Base-by-base conservation (phyloP, 2,888 invertebrate genomes). In the Epistrophe eligans region DNA sequence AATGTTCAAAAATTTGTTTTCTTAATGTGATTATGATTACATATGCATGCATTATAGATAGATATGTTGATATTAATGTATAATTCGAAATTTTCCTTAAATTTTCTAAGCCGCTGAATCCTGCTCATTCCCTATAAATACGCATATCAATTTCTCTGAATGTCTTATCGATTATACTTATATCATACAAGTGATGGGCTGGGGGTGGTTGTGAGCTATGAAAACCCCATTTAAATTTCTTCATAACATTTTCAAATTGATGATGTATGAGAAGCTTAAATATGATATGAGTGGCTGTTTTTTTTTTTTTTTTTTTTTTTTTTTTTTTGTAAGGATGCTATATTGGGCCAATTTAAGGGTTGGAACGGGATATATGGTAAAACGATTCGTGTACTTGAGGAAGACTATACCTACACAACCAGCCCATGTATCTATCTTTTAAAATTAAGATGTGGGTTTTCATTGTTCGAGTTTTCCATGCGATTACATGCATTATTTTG, bases 41-140 rank as follows among this genome's bases (percentile, higher is more conserved):
- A 70, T 70, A 52, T 60, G 52, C 74, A 76, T 52, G 55, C 55
- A 74, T 62, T 64, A 45, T 81, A 50, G 48, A 8, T 79, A 70
- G 60, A 32, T 52, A 55, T 70, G 7, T 79, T 62, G 60, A 19
- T 52, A 55, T 70, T 57, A n/a, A 55, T 28, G 24, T 55, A 13
- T 66, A 74, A 38, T 74, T 74, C 50, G 48, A 71, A 80, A 76
- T 76, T 71, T 71, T 57, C 52, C 50, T 71, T 71, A 32, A 71
- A 81, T 81, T 77, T 71, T 76, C 81, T 81, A 81, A 81, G 57
- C 81, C 76, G 71, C 81, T 81, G 81, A 77, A 77, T 81, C 60
- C 60, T 64, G 35, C 70, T 76, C 70, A 62, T 55, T 50, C 50
- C 50, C 70, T n/a, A 43, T 67, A 79, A 73, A 66, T 73, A 73